Conservation (phyloP, 37 sponge, comb jelly and placozoan genomes). For the Chondrosia reniformis region DNA sequence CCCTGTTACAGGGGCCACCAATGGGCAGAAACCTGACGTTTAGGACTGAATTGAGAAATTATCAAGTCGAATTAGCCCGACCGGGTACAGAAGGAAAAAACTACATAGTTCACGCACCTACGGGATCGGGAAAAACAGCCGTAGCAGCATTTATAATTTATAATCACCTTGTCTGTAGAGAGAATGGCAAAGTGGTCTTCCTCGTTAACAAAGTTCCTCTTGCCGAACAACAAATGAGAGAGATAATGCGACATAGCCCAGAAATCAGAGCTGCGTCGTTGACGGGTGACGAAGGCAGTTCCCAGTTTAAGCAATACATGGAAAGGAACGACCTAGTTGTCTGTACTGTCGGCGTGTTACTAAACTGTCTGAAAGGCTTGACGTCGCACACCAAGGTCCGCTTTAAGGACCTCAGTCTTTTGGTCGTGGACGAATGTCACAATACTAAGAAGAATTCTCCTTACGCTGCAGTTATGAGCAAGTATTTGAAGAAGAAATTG, state of each 20-base stretch:
- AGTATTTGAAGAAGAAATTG: conserved; percentile 52
- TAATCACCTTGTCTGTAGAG: conserved; percentile 38
- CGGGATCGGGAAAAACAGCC: conserved; percentile 67
- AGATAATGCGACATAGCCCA: conserved; percentile 29
- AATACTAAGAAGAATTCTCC: conserved; percentile 49
- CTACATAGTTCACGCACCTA: conserved; percentile 69
- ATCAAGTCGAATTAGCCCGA: conserved; percentile 59
- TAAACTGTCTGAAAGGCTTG: conserved; percentile 25
- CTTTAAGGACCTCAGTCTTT: conserved; percentile 44
- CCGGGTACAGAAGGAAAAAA: conserved; percentile 62
- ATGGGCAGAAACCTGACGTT: no score
- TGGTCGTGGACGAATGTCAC: conserved; percentile 93
- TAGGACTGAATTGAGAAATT: conserved; percentile 24
- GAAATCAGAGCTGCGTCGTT: conserved; percentile 32
- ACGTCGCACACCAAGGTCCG: conserved; percentile 1
- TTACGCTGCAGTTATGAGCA: conserved; percentile 55
- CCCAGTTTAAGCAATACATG: background rate
- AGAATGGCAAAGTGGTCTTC: conserved; percentile 48
- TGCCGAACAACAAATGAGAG: conserved; percentile 50
- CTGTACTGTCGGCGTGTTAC: conserved; percentile 59
- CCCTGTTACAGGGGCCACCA: no score
- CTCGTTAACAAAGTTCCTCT: conserved; percentile 50
- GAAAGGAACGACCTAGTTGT: conserved; percentile 42
- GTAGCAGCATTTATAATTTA: conserved; percentile 58
- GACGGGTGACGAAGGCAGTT: conserved; percentile 25